phyloP scores from a whole-genome alignment of 2,888 invertebrate genomes.

The Neuroscelio doddi region DNA sequence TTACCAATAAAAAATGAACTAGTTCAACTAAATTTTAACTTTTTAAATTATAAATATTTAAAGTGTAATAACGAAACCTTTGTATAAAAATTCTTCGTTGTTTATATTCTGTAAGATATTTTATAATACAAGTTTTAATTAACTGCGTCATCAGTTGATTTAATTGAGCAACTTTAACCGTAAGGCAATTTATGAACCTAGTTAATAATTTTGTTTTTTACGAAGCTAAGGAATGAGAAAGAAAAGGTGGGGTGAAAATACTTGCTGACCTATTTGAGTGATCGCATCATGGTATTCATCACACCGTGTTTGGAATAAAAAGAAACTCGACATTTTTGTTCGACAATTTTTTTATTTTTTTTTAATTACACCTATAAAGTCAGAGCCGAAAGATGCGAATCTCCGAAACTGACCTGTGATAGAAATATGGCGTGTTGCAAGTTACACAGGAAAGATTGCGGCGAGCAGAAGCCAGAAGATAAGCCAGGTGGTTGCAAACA shows the following conservation, averaged over 20 bases:
- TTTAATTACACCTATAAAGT: too few species aligned
- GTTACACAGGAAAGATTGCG: conserved; percentile 6
- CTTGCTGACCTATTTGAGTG: conserved; percentile 22
- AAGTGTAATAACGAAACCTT: too few species aligned
- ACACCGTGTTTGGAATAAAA: conserved; percentile 5
- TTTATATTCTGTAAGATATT: too few species aligned
- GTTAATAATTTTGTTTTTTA: conserved; percentile 13
- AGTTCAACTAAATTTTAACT: too few species aligned
- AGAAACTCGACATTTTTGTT: conserved; percentile 1
- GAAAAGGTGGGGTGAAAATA: conserved; percentile 6
- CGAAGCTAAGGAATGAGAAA: conserved; percentile 10
- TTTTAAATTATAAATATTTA: too few species aligned
- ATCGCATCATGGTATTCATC: conserved; percentile 23
- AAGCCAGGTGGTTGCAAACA: conserved; percentile 13
- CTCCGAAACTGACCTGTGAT: conserved; percentile 15
- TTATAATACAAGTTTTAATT: too few species aligned
- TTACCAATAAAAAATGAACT: too few species aligned
- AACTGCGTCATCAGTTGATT: conserved; percentile 30
- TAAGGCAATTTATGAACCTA: conserved; percentile 12
- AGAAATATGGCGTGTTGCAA: conserved; percentile 1
- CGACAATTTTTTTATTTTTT: not conserved
- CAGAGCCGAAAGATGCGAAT: conserved; percentile 17
- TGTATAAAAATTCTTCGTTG: too few species aligned
- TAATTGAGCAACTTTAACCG: conserved; percentile 17
- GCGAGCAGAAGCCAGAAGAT: conserved; percentile 21